These are phyloP conservation scores for Nyctibius bracteatus DNA, from an alignment of 2,113 vertebrate genomes.

Conservation along the genomic window DNA sequence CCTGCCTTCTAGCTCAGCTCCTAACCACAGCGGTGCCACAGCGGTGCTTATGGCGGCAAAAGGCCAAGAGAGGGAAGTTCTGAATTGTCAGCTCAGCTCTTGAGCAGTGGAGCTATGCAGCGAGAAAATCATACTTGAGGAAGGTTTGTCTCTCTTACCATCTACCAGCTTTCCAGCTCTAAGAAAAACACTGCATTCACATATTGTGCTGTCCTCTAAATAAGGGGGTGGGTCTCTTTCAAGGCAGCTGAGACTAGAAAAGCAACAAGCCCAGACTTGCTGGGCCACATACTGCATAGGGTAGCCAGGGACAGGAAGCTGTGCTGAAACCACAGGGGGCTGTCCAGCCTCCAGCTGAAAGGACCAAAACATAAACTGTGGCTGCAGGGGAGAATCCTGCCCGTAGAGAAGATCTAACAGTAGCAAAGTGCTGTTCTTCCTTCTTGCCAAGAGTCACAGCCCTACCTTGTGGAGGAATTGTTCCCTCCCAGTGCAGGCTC, in stretches of 20 bases:
- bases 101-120: background rate
- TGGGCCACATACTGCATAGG: background rate
- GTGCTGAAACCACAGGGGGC: background rate
- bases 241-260: background rate
- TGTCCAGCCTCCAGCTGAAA: background rate
- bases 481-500: background rate
- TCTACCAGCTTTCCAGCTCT: background rate
- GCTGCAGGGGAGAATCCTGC: background rate
- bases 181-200: background rate
- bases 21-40: background rate
- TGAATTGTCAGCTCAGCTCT: background rate
- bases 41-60: background rate
- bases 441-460: background rate
- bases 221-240: background rate
- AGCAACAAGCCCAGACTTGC: background rate
- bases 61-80: background rate
- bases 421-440: accelerated
- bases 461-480: background rate
- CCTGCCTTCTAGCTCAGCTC: conserved; percentile 30
- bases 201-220: background rate
- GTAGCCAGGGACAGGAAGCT: background rate
- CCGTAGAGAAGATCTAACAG: background rate
- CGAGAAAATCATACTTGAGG: background rate
- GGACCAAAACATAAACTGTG: background rate
- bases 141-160: background rate